phyloP scores from a whole-genome alignment of 1,140 invertebrate species.

The Megathymus violae region DNA sequence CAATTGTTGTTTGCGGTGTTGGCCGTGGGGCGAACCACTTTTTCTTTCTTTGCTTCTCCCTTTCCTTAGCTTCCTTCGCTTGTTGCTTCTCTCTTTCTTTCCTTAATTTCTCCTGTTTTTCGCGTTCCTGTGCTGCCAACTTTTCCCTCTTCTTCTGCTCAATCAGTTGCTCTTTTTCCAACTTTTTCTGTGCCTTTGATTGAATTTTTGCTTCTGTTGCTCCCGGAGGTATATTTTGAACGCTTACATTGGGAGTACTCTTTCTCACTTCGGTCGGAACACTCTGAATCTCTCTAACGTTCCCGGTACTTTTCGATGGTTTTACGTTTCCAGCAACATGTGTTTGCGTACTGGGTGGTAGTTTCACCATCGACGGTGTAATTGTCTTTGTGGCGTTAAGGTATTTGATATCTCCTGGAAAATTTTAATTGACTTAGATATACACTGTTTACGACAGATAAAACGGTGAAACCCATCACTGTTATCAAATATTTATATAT shows the following conservation, averaged over 20 bases:
- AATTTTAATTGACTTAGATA: slow-evolving; percentile 10
- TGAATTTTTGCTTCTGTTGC: slow-evolving; percentile 46
- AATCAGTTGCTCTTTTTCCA: slow-evolving; percentile 52
- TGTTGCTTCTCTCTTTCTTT: slow-evolving; percentile 54
- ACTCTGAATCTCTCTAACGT: slow-evolving; percentile 44
- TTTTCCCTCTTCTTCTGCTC: slow-evolving; percentile 64
- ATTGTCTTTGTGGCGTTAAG: slow-evolving; percentile 47
- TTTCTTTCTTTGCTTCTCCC: slow-evolving; percentile 46
- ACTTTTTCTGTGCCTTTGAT: slow-evolving; percentile 58
- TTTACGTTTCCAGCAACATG: slow-evolving; percentile 36
- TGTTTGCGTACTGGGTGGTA: slow-evolving; percentile 41
- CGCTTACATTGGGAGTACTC: slow-evolving; percentile 18
- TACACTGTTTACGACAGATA: slow-evolving; percentile 1
- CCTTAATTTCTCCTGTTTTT: slow-evolving; percentile 59
- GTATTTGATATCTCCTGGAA: slow-evolving; percentile 50
- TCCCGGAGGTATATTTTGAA: background rate
- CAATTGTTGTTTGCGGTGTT: slow-evolving; percentile 3
- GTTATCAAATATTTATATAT: background rate
- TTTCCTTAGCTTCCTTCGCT: slow-evolving; percentile 38
- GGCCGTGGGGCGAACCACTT: slow-evolving; percentile 43
- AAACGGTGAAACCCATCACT: slow-evolving; percentile 15
- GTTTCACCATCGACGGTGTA: slow-evolving; percentile 53
- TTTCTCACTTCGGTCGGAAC: slow-evolving; percentile 32
- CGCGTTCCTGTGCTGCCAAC: slow-evolving; percentile 49
- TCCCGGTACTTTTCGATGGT: slow-evolving; percentile 57